Conservation (phyloP, 2,113 vertebrate genomes). For the Herpetotheres cachinnans region DNA sequence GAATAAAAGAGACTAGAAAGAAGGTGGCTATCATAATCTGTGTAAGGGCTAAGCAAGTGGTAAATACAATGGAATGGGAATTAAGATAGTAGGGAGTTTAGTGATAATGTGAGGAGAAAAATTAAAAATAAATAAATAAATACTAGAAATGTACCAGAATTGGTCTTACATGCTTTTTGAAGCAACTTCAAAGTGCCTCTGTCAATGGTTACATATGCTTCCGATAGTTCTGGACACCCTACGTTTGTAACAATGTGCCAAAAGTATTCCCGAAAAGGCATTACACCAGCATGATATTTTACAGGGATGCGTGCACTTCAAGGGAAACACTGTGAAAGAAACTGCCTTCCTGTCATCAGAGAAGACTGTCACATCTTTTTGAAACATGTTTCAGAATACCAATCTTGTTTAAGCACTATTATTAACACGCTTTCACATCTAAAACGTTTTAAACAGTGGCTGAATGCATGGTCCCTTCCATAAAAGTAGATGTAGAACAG, state of each 20-base stretch:
- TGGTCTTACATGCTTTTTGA: not conserved
- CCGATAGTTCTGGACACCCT: not conserved
- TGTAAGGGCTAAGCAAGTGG: not conserved
- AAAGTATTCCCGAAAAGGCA: not conserved
- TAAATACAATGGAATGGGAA: not conserved
- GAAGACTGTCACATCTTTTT: not conserved
- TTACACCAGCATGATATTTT: not conserved
- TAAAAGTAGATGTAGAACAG: not conserved
- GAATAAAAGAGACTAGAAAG: not conserved
- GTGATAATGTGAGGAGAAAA: not conserved
- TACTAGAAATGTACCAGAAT: not conserved
- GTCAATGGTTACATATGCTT: not conserved
- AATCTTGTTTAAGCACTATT: not conserved
- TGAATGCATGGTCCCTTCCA: not conserved
- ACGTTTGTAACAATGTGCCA: not conserved
- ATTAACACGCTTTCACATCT: not conserved
- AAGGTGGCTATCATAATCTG: not conserved
- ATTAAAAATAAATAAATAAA: not conserved
- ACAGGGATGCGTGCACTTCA: not conserved
- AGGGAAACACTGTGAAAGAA: not conserved
- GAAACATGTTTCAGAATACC: not conserved
- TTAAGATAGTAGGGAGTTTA: not conserved
- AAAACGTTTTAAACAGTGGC: slow-evolving; percentile 32
- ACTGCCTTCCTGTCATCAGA: not conserved
- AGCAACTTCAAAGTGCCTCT: not conserved